Conservation (phyloP, 2,113 vertebrate genomes). For the Strix aluco region DNA sequence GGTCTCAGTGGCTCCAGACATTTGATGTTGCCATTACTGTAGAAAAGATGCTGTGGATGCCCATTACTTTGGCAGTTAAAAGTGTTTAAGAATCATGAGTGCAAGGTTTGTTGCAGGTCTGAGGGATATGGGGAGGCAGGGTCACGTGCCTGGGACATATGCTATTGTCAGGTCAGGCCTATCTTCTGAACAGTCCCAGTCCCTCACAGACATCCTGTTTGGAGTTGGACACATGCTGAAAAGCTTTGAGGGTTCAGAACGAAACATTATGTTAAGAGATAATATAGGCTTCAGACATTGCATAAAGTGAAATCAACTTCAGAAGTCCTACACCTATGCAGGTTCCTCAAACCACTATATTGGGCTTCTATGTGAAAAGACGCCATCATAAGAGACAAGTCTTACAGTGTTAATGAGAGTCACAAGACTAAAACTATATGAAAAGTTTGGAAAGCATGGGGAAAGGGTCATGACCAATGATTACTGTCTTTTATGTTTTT, state of each 20-base stretch:
- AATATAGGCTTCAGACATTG: not conserved
- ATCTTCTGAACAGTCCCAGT: not conserved
- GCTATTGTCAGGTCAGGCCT: not conserved
- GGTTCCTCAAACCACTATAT: not conserved
- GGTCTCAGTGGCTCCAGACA: not conserved
- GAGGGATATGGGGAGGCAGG: not conserved
- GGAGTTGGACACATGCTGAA: not conserved
- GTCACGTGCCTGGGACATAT: not conserved
- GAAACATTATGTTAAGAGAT: not conserved
- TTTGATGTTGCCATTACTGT: not conserved
- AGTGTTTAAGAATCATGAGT: not conserved
- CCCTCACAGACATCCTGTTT: not conserved
- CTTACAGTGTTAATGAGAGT: slow-evolving; percentile 18
- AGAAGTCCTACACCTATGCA: not conserved
- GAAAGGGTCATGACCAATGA: not conserved
- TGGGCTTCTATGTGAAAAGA: not conserved
- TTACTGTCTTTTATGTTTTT: not conserved
- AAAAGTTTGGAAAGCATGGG: slow-evolving; percentile 41
- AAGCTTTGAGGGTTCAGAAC: not conserved
- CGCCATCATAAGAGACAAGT: not conserved
- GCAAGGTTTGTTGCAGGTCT: not conserved
- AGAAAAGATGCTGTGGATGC: not conserved
- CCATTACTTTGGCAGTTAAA: not conserved
- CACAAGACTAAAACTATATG: not conserved
- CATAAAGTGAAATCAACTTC: not conserved